phyloP scores from a whole-genome alignment of 2,797 vertebrate genomes.

The Megaceryle alcyon region DNA sequence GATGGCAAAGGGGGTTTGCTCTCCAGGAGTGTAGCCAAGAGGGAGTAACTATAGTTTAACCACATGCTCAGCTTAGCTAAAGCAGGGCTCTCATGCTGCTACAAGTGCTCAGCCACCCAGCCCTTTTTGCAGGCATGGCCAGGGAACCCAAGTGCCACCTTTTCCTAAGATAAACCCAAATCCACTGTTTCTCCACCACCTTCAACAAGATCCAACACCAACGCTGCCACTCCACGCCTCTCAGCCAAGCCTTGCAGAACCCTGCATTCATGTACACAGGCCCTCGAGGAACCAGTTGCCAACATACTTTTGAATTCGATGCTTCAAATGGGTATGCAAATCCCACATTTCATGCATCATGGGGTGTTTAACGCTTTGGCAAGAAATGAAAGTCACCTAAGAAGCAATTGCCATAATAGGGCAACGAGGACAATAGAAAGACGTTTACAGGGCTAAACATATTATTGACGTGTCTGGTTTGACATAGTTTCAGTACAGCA shows the following conservation, averaged over 20 bases:
- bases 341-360: slow-evolving; percentile 64
- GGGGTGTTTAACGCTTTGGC: slow-evolving; percentile 55
- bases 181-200: background rate
- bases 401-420: slow-evolving; percentile 26
- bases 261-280: background rate
- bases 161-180: background rate
- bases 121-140: background rate
- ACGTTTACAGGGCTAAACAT: slow-evolving; percentile 7
- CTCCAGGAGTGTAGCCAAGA: background rate
- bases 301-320: background rate
- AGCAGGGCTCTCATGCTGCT: background rate
- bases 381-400: slow-evolving; percentile 66
- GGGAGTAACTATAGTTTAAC: background rate
- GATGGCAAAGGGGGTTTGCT: background rate
- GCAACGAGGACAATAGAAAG: slow-evolving; percentile 46
- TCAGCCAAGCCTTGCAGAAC: background rate
- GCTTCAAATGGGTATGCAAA: slow-evolving; percentile 56
- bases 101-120: accelerated
- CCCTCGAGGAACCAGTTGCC: background rate
- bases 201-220: background rate
- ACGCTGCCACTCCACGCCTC: accelerated
- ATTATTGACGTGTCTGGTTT: background rate
- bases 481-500: background rate
- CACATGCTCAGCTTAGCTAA: background rate
- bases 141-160: background rate